Conservation (phyloP, 64 coral and sea anemone species). For the Montipora cactus region DNA sequence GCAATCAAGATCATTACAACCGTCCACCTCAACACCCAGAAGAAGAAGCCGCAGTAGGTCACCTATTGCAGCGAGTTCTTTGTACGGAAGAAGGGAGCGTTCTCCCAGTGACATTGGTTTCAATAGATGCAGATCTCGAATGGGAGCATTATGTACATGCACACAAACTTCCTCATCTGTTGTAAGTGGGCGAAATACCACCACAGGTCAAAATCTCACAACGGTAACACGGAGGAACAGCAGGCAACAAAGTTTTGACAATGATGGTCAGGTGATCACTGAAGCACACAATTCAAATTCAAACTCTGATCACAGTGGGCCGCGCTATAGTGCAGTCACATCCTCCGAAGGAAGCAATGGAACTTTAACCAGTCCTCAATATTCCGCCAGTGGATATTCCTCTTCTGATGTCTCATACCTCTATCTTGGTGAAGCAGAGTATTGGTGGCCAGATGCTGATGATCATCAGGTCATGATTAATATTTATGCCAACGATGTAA, state of each 20-base stretch:
- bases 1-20: not conserved
- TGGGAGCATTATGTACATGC: not conserved
- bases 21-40: not conserved
- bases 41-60: not conserved
- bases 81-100: not conserved
- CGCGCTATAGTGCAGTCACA: not conserved
- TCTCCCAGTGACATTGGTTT: not conserved
- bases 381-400: not conserved
- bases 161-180: not conserved
- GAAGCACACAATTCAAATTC: not conserved
- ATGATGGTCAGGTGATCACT: not conserved
- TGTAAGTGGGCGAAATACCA: not conserved
- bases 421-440: not conserved
- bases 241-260: not conserved
- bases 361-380: not conserved
- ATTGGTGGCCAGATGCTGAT: not conserved
- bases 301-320: not conserved
- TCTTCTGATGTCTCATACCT: slow-evolving; percentile 8
- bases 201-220: not conserved
- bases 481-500: not conserved
- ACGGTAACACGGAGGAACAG: not conserved
- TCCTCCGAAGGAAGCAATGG: not conserved
- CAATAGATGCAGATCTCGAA: not conserved
- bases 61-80: not conserved
- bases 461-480: not conserved